Percentiles rank a stretch among this genome's conserved stretches.
phyloP scores from a whole-genome alignment of 1,140 invertebrate genomes.

The Drosophila orosa region DNA sequence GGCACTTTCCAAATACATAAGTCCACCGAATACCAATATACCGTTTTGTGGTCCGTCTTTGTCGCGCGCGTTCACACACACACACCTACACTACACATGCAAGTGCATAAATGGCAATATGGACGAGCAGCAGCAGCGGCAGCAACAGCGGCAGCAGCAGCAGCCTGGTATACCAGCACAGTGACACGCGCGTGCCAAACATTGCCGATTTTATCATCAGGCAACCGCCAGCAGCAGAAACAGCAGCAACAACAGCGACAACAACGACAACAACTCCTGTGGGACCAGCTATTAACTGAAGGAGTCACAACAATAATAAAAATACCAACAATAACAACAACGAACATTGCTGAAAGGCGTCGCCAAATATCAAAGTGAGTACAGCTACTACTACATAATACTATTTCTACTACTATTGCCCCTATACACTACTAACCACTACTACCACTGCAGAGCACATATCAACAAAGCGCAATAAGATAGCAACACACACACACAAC shows the following conservation, averaged over 20 bases:
- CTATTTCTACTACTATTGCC: constrained; percentile 18
- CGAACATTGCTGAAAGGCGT: constrained; percentile 61
- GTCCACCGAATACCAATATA: constrained; percentile 27
- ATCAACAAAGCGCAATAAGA: constrained; percentile 20
- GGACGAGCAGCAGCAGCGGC: constrained; percentile 62
- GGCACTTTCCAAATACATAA: constrained; percentile 52
- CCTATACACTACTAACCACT: constrained; percentile 9
- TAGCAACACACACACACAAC: constrained; percentile 11
- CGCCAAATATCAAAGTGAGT: constrained; percentile 70
- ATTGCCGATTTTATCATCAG: constrained; percentile 73
- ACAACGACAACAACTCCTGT: constrained; percentile 16
- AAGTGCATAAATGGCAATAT: constrained; percentile 75
- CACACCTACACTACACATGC: constrained; percentile 46
- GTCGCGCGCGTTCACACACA: constrained; percentile 32
- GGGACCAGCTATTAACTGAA: constrained; percentile 49
- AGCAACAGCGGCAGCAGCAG: constrained; percentile 64
- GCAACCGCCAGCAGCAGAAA: constrained; percentile 45
- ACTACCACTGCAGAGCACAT: constrained; percentile 4
- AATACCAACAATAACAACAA: constrained; percentile 26
- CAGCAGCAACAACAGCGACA: constrained; percentile 33
- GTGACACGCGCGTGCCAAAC: constrained; percentile 75
- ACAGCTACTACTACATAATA: constrained; percentile 4
- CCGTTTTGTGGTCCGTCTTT: constrained; percentile 27
- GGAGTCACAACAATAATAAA: constrained; percentile 25
- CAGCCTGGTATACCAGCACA: constrained; percentile 51